These are phyloP conservation scores for Amphipoea oculea DNA, from an alignment of 2,888 invertebrate genomes.

Conservation along the genomic window DNA sequence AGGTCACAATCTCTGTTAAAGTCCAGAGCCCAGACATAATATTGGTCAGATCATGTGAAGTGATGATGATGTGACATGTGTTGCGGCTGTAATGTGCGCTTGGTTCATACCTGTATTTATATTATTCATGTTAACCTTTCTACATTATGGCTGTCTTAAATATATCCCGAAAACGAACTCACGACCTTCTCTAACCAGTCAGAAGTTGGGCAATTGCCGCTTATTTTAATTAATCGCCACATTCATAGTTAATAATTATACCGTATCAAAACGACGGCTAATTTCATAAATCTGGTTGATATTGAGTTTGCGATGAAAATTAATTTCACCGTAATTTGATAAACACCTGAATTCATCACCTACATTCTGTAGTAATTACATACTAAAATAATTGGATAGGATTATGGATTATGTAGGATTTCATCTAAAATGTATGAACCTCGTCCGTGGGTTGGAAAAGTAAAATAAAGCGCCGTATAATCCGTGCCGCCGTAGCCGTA, in stretches of 20 bases:
- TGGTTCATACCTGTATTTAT: not conserved
- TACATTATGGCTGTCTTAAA: not conserved
- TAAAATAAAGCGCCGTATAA: conserved; percentile 52
- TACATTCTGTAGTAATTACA: conserved; percentile 48
- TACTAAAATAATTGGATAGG: conserved; percentile 61
- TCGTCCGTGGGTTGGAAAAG: conserved; percentile 38
- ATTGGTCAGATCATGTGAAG: no score
- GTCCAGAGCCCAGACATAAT: no score
- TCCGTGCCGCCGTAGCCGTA: conserved; percentile 11
- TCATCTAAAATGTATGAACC: conserved; percentile 44
- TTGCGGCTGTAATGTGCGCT: not conserved
- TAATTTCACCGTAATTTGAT: conserved; percentile 44
- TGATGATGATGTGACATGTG: no score
- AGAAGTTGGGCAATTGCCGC: no score
- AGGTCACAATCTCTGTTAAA: no score
- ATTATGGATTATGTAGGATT: conserved; percentile 44
- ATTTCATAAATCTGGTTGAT: conserved; percentile 41
- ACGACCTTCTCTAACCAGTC: not conserved
- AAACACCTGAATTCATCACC: conserved; percentile 44
- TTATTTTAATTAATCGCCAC: not conserved
- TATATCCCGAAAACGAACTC: not conserved
- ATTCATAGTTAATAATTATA: not conserved
- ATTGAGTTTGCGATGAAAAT: conserved; percentile 29
- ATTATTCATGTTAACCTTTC: not conserved
- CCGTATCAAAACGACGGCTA: not conserved